A percentile compares a stretch with the other conserved stretches of the same genome.
phyloP scores from a whole-genome alignment of 2,113 vertebrate genomes.

The Prochilodus magdalenae region DNA sequence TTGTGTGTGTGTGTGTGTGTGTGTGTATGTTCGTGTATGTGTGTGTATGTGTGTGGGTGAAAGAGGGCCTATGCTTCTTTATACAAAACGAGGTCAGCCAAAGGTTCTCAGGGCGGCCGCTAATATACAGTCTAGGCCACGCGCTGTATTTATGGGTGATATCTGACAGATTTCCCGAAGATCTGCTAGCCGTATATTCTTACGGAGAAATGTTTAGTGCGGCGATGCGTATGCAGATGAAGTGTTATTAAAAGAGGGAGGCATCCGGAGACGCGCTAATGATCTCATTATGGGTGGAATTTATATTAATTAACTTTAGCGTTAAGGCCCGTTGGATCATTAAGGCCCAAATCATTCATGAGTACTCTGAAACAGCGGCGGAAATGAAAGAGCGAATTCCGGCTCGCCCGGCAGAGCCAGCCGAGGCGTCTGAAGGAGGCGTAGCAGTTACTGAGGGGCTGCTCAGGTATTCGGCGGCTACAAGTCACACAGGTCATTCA shows the following conservation, averaged over 20 bases:
- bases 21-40: constrained; percentile 9
- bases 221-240: background rate
- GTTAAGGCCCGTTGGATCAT: constrained; percentile 18
- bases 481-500: constrained; percentile 68
- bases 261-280: constrained; percentile 23
- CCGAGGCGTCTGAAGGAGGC: constrained; percentile 56
- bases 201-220: background rate
- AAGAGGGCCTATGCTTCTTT: constrained; percentile 3
- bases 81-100: constrained; percentile 32
- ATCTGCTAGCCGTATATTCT: background rate
- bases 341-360: constrained; percentile 35
- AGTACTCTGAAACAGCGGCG: constrained; percentile 29
- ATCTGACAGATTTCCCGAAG: background rate
- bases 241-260: background rate
- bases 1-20: background rate
- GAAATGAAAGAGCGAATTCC: constrained; percentile 40
- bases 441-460: constrained; percentile 71
- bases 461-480: constrained; percentile 53
- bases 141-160: constrained; percentile 6
- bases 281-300: constrained; percentile 52
- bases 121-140: background rate
- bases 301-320: constrained; percentile 48
- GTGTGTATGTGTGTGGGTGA: background rate
- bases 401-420: constrained; percentile 26
- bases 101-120: constrained; percentile 32